Evolutionary conservation across 2,113 vertebrate genomes (phyloP).

Genomic region (Brachypteracias leptosomus): DNA sequence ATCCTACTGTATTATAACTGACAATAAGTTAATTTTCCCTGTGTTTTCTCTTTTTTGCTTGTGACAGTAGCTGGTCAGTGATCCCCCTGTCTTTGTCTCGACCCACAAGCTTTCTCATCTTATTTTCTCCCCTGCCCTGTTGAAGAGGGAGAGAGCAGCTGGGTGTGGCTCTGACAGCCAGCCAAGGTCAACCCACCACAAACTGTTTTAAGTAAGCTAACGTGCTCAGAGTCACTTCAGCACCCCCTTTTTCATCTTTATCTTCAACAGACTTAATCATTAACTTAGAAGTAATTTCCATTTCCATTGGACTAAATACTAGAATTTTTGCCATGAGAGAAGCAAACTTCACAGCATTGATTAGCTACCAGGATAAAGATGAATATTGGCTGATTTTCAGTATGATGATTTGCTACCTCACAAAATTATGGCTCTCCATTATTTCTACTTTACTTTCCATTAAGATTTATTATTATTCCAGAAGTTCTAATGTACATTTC

Average conservation of each 20-base stretch:
- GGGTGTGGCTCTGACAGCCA: not conserved
- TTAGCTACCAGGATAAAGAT: not conserved
- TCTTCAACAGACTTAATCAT: not conserved
- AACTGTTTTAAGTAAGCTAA: not conserved
- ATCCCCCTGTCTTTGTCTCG: not conserved
- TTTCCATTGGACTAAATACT: not conserved
- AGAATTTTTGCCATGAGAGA: not conserved
- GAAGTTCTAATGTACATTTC: not conserved
- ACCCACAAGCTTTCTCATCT: not conserved
- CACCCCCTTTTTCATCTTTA: not conserved
- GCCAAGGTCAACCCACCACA: not conserved
- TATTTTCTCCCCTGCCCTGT: not conserved
- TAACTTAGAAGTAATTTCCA: not conserved
- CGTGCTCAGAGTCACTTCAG: not conserved
- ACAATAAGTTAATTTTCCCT: not conserved
- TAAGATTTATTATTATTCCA: not conserved
- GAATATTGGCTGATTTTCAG: not conserved
- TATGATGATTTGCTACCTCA: not conserved
- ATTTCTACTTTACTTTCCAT: not conserved
- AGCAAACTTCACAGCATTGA: not conserved
- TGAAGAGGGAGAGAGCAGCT: not conserved
- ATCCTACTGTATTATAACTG: not conserved
- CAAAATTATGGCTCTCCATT: not conserved
- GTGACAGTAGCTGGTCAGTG: not conserved
- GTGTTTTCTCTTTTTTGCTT: not conserved